phyloP scores from a whole-genome alignment of 2,888 invertebrate genomes.

The Melanargia galathea region DNA sequence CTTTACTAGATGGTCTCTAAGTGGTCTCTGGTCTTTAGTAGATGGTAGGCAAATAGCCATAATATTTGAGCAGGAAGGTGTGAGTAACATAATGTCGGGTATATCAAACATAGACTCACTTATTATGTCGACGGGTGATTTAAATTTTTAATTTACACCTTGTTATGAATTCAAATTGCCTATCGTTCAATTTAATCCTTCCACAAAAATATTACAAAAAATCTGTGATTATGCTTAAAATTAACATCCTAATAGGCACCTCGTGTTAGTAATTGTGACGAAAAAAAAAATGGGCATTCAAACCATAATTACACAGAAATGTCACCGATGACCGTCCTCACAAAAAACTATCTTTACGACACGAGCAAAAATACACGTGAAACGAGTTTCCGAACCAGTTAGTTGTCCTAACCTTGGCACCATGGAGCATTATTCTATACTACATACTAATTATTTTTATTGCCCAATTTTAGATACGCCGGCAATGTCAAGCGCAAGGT shows the following conservation, averaged over 20 bases:
- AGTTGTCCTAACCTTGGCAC: slow-evolving; percentile 32
- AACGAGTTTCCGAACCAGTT: slow-evolving; percentile 21
- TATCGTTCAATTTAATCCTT: too few relatives aligned
- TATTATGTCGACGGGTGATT: too few relatives aligned
- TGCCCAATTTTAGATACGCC: slow-evolving; percentile 34
- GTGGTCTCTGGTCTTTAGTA: too few relatives aligned
- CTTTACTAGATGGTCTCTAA: too few relatives aligned
- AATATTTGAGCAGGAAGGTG: too few relatives aligned
- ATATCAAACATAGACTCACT: too few relatives aligned
- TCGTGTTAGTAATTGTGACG: not conserved
- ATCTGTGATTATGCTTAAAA: not conserved
- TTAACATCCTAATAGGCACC: not conserved
- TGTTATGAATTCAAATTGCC: too few relatives aligned
- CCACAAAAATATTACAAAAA: slow-evolving; percentile 11
- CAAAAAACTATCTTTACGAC: slow-evolving; percentile 29
- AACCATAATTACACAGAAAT: slow-evolving; percentile 21
- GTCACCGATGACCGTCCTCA: slow-evolving; percentile 15
- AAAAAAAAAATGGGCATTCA: slow-evolving; percentile 19
- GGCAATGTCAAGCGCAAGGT: slow-evolving; percentile 37
- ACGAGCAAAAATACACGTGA: slow-evolving; percentile 1
- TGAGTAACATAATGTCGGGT: too few relatives aligned
- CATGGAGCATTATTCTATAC: slow-evolving; percentile 29
- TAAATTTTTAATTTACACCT: too few relatives aligned
- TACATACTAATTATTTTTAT: slow-evolving; percentile 34
- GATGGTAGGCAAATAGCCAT: too few relatives aligned